Evolutionary conservation across 2,888 invertebrate species (phyloP).

Genomic region (Rhingia campestris): DNA sequence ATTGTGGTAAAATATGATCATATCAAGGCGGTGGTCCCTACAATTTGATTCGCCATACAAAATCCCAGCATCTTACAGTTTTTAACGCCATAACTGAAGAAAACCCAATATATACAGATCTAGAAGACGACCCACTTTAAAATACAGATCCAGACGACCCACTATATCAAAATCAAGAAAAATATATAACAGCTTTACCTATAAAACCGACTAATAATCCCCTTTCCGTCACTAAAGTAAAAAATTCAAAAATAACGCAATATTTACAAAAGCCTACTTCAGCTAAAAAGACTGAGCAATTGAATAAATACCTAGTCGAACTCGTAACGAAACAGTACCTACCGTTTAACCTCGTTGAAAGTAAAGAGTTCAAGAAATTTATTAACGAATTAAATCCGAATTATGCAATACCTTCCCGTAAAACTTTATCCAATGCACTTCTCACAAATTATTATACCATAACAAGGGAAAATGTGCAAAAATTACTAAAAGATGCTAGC

Average conservation of each 20-base stretch:
- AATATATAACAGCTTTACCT: neutral
- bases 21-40: neutral
- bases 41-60: neutral
- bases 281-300: conserved; percentile 4
- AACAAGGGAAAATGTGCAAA: conserved; percentile 1
- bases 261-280: conserved; percentile 13
- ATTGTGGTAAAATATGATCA: neutral
- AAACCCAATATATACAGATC: neutral
- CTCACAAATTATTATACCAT: conserved; percentile 10
- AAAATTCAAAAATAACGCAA: conserved; percentile 17
- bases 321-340: conserved; percentile 22
- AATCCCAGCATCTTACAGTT: too few species aligned
- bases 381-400: conserved; percentile 7
- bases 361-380: conserved; percentile 18
- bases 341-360: conserved; percentile 17
- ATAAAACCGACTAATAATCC: neutral
- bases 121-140: neutral
- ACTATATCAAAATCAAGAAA: neutral
- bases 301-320: conserved; percentile 29
- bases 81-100: neutral
- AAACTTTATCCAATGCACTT: conserved; percentile 21
- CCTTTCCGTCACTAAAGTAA: neutral
- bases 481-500: neutral
- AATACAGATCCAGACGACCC: neutral
- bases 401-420: conserved; percentile 17